Evolutionary conservation across 2,797 vertebrate genomes (phyloP), one percentile per base, ranked within the genome.

Genomic region (Pangasius larnaudii): DNA sequence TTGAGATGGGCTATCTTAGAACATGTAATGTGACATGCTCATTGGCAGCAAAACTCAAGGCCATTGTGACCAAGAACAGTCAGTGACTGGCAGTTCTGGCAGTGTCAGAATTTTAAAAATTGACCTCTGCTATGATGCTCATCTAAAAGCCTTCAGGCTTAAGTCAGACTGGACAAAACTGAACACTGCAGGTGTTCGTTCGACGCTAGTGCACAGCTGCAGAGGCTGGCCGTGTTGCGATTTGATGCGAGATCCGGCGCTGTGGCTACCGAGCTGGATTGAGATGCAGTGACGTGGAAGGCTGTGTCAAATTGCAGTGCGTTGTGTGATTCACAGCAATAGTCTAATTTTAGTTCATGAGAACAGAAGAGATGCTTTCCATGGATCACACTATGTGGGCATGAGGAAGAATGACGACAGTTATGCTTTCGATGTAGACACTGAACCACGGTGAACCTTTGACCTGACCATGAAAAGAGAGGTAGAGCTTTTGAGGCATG

Each of bases 401-500:
- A 87, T 27, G 33, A 69, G 46, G 18, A 58, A 81, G 53, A 80
- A 80, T 19, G 49, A 19, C 10, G 4, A 22, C 0, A 46, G 33
- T 81, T 39, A 42, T 81, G 8, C 51, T 67, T 65, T 71, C 22
- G 7, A 4, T 81, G 36, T 49, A 59, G 53, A 72, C 56, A 46
- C 39, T 36, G 74, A 49, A 67, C 49, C 46, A 13, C 1, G 30
- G 27, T 14, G 39, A 82, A 61, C 53, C 63, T 61, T 74, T 72
- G 36, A 71, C 86, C 78, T 74, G 53, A 36, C 33, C 59, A 7
- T 80, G 86, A 87, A 87, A 91, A 87, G 85, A 88, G 93, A 92
- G 92, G 92, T 86, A 92, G 89, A 91, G 58, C 81, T 67, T 85
- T 78, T 85, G 19, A 51, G 61, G n/a, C 46, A 56, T 53, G 49